phyloP scores from a whole-genome alignment of 2,113 vertebrate species.

The Danionella cerebrum region DNA sequence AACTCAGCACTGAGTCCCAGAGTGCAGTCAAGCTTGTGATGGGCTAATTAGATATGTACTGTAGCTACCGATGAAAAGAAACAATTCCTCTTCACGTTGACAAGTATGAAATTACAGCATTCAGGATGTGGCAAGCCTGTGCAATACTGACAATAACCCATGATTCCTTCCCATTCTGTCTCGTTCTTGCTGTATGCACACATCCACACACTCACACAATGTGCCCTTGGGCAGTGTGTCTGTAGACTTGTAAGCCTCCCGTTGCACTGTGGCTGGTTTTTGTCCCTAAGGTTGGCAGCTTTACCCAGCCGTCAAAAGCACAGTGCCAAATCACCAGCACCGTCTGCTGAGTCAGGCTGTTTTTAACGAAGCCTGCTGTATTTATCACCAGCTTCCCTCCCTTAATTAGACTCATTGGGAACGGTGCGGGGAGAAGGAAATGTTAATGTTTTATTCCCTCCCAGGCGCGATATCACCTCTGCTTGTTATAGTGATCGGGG shows the following conservation, averaged over 20 bases:
- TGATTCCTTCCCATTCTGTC: slow-evolving; percentile 15
- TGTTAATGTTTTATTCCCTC: slow-evolving; percentile 53
- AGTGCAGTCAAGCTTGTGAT: slow-evolving; percentile 37
- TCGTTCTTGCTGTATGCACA: slow-evolving; percentile 9
- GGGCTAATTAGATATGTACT: slow-evolving; percentile 40
- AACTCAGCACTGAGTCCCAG: slow-evolving; percentile 30
- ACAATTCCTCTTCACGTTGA: slow-evolving; percentile 22
- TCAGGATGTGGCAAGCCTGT: slow-evolving; percentile 23
- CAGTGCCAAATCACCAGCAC: slow-evolving; percentile 35
- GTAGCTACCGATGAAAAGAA: slow-evolving; percentile 19
- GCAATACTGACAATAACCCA: slow-evolving; percentile 19
- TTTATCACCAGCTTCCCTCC: slow-evolving; percentile 61
- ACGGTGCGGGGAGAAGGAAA: slow-evolving; percentile 42
- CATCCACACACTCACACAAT: slow-evolving; percentile 6
- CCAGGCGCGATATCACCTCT: slow-evolving; percentile 37
- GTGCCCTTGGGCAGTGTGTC: slow-evolving; percentile 43
- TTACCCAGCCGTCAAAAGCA: slow-evolving; percentile 30
- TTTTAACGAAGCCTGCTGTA: slow-evolving; percentile 66
- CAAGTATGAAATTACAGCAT: slow-evolving; percentile 27
- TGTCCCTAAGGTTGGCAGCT: slow-evolving; percentile 54
- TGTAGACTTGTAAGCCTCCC: slow-evolving; percentile 48
- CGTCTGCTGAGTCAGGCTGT: slow-evolving; percentile 67
- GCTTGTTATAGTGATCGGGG: slow-evolving; percentile 23
- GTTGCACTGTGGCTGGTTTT: slow-evolving; percentile 52
- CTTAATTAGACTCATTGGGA: slow-evolving; percentile 60